phyloP scores from a whole-genome alignment of 2,888 invertebrate species.

The Hypselothyrea guttata region DNA sequence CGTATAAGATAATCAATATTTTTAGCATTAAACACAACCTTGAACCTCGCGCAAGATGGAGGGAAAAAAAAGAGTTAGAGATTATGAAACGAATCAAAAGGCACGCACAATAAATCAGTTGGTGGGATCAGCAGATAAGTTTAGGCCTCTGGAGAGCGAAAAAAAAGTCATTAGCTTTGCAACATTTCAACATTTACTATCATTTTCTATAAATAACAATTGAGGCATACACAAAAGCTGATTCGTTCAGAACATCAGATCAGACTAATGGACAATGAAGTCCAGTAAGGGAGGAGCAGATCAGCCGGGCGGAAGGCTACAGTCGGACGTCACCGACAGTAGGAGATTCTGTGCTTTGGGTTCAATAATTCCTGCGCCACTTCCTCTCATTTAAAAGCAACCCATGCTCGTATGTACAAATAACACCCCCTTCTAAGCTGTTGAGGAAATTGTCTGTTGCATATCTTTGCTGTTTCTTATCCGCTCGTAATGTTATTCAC shows the following conservation, averaged over 20 bases:
- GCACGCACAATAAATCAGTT: conserved; percentile 58
- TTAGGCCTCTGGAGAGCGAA: conserved; percentile 28
- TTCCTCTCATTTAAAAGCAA: too few relatives aligned
- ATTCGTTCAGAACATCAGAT: conserved; percentile 29
- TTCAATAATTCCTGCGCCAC: too few relatives aligned
- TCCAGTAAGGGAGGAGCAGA: too few relatives aligned
- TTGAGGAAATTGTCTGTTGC: too few relatives aligned
- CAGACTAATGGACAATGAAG: conserved; percentile 40
- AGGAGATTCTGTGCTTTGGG: too few relatives aligned
- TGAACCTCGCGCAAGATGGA: conserved; percentile 46
- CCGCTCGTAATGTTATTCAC: too few relatives aligned
- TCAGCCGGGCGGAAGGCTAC: too few relatives aligned
- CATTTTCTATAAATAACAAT: conserved; percentile 76
- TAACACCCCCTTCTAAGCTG: too few relatives aligned
- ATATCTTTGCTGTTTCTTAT: too few relatives aligned
- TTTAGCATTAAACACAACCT: conserved; percentile 59
- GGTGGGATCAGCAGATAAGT: conserved; percentile 41
- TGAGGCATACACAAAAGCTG: conserved; percentile 59
- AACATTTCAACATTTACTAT: conserved; percentile 72
- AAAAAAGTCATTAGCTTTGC: conserved; percentile 68
- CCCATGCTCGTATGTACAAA: too few relatives aligned
- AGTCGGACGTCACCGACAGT: too few relatives aligned
- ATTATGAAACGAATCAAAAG: conserved; percentile 53
- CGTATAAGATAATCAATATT: conserved; percentile 69
- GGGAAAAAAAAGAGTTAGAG: conserved; percentile 12